Base-by-base conservation (phyloP, 2,113 vertebrate genomes). In the Daboia siamensis region DNA sequence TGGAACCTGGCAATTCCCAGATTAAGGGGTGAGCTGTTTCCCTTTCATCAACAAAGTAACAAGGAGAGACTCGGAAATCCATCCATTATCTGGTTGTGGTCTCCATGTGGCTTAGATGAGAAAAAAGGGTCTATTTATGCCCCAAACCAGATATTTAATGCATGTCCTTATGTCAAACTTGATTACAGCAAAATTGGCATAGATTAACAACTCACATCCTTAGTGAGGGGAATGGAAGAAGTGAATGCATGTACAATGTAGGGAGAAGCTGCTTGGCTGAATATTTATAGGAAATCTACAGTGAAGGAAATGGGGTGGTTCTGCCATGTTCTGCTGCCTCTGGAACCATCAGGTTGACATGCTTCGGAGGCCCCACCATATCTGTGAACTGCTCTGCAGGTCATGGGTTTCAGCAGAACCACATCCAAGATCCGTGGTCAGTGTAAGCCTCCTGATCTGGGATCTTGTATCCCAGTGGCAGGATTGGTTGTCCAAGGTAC, bases 131-230 rank as follows among this genome's bases (percentile, higher is more conserved):
- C 97, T 97, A 93, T 94, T 97, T 96, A 94, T 97, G 98, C 98
- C 98, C 97, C 98, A 98, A 98, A 98, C 99, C 98, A 98, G 99
- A 98, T 98, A 99, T 99, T 99, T 99, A 99, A 99, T 99, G 99
- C 99, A 98, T 98, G 98, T 98, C 98, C 99, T 99, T 99, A 99
- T 99, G 99, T 99, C 99, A 99, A 99, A 99, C 98, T 99, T 99
- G 99, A 99, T 99, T 99, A 99, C 96, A 98, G 98, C 97, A 98
- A 98, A 98, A 99, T 99, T 97, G 97, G 97, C 97, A 97, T 97
- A 98, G 97, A 98, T 98, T 98, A 98, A 98, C 97, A 98, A 97
- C 97, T 97, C 95, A 95, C 96, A 98, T 98, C 97, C 97, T 98
- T 97, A 95, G 97, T 98, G 97, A 97, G 97, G 95, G 95, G 97